A percentile compares a stretch with the other conserved stretches of the same genome.
Conservation (phyloP, 2,797 vertebrate species). For the Lemur catta region DNA sequence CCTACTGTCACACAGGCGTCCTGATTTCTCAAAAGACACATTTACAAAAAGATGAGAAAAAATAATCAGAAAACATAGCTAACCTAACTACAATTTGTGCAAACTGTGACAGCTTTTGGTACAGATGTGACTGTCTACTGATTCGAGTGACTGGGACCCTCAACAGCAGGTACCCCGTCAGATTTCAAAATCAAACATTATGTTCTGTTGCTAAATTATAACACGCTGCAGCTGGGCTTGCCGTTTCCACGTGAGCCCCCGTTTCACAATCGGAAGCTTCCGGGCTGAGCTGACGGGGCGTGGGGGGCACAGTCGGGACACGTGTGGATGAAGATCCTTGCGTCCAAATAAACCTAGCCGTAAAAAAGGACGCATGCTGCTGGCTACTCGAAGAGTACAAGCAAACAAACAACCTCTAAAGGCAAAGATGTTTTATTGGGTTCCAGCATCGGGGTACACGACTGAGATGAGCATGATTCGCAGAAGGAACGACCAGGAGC, state of each 20-base stretch:
- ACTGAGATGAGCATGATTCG: background rate
- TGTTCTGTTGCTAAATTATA: conserved; percentile 35
- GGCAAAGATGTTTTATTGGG: background rate
- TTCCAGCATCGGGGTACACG: background rate
- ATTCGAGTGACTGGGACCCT: background rate
- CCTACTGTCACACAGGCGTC: conserved; percentile 49
- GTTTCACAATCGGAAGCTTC: background rate
- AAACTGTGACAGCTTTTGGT: background rate
- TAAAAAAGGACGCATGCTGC: background rate
- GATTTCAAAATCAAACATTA: conserved; percentile 46
- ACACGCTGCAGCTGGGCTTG: background rate
- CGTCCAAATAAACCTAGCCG: background rate
- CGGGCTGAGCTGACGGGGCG: background rate
- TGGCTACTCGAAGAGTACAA: background rate
- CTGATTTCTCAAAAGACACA: conserved; percentile 6
- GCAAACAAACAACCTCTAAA: background rate
- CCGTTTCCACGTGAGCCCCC: background rate
- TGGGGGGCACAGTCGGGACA: background rate
- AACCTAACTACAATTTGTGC: background rate
- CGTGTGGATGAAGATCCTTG: background rate
- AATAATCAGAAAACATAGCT: background rate
- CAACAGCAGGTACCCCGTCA: background rate
- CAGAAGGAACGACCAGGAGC: background rate
- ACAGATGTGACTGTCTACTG: background rate
- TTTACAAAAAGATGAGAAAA: conserved; percentile 43